Base-by-base conservation (phyloP, 2,797 vertebrate genomes). In the Enteromius fasciolatus region DNA sequence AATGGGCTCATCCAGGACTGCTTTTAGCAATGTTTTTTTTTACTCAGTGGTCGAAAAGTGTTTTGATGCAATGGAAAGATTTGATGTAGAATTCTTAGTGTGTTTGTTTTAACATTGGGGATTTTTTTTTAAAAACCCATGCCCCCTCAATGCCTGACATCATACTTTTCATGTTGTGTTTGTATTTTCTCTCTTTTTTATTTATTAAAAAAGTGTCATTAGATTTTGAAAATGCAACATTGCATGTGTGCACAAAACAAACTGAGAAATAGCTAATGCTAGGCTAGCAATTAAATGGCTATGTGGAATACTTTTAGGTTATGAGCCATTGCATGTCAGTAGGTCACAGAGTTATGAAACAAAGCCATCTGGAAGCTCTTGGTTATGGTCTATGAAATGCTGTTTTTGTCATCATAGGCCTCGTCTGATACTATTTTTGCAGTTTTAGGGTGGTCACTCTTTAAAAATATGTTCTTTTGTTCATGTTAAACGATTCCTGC, bases 331-430 rank as follows among this genome's bases (percentile, higher is more conserved):
- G 44, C 28, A 80, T 66, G 46, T 80, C 74, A 77, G 50, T 41
- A 68, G 73, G 46, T 83, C 76, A 67, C 46, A 3, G 9, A 70
- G 69, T 79, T 79, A 72, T 86, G 78, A 77, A 75, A 81, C 7
- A 46, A 79, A 75, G 48, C n/a, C 80, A 87, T 73, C 77, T 83
- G 75, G 57, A 80, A 85, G 28, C 50, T 86, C 9, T 84, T 72
- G 25, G 69, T 72, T 76, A 59, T 78, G 73, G 78, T 90, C 88
- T 87, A 89, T 90, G 72, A 89, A 90, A 87, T 88, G 88, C 84
- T 92, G 90, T 87, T 90, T 92, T 92, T 91, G 50, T 75, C 74
- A 82, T 82, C 52, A 68, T 68, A 36, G 75, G 88, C 83, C 89
- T 89, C 77, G 50, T 52, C 23, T 46, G 23, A 23, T 46, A 23